phyloP scores from a whole-genome alignment of 2,888 invertebrate species.

The Brachycybe producta region DNA sequence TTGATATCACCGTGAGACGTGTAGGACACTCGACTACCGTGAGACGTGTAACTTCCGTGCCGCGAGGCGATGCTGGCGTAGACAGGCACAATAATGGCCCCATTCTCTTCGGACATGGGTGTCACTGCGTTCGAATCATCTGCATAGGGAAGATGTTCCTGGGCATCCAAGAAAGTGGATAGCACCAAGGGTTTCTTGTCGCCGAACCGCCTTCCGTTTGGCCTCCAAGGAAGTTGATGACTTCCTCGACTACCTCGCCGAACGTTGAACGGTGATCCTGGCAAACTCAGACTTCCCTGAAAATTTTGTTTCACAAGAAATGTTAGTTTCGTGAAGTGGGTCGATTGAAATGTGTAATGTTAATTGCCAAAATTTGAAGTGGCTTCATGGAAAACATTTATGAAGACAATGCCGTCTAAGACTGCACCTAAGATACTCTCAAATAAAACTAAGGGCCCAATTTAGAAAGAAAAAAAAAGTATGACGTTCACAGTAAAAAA shows the following conservation, averaged over 20 bases:
- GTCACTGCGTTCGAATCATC: constrained; percentile 96
- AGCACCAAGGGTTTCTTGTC: constrained; percentile 87
- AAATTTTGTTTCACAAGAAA: constrained; percentile 19
- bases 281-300: constrained; percentile 91
- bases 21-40: constrained; percentile 82
- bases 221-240: constrained; percentile 71
- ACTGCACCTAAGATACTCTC: too few relatives aligned
- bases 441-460: too few relatives aligned
- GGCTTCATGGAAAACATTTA: too few relatives aligned
- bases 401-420: too few relatives aligned
- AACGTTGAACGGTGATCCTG: constrained; percentile 90
- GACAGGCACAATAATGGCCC: constrained; percentile 82
- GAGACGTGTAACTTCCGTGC: constrained; percentile 90
- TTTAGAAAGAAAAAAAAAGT: too few relatives aligned
- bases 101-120: constrained; percentile 95
- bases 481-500: too few relatives aligned
- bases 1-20: constrained; percentile 86
- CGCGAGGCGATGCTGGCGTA: constrained; percentile 76
- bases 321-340: too few relatives aligned
- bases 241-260: constrained; percentile 81
- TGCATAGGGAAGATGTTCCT: constrained; percentile 86
- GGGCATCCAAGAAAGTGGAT: constrained; percentile 69
- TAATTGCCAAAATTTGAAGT: too few relatives aligned
- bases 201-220: constrained; percentile 57
- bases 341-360: too few relatives aligned